A percentile compares a stretch with the other conserved stretches of the same genome.
phyloP scores from a whole-genome alignment of 2,113 vertebrate genomes.

The Crocuta crocuta region DNA sequence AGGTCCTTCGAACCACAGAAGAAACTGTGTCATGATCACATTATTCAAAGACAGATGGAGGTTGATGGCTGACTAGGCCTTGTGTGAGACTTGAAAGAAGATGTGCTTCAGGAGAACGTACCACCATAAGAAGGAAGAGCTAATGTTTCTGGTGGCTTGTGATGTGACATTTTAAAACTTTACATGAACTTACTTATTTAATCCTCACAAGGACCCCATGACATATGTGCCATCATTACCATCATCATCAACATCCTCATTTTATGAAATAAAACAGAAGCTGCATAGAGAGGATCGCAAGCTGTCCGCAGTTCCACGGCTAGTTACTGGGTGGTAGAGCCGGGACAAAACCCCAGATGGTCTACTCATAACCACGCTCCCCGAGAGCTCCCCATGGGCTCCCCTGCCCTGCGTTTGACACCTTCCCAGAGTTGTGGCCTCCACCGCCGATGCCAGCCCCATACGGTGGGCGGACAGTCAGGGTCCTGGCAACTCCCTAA shows the following conservation, averaged over 20 bases:
- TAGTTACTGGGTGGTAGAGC: accelerated
- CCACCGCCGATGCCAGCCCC: background rate
- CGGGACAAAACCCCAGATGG: background rate
- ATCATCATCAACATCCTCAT: background rate
- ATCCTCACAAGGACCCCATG: background rate
- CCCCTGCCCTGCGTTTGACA: accelerated
- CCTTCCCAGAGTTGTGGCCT: background rate
- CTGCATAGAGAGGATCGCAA: accelerated
- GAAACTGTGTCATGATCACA: background rate
- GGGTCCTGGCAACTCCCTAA: background rate
- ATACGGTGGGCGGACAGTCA: accelerated
- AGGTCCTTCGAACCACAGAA: background rate
- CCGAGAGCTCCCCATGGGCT: accelerated
- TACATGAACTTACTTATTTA: background rate
- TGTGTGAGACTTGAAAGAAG: background rate
- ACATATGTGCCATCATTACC: accelerated
- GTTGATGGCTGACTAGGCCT: background rate
- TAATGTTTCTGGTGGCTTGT: background rate
- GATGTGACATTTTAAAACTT: background rate
- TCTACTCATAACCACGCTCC: accelerated
- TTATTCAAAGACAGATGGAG: background rate
- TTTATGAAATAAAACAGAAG: background rate
- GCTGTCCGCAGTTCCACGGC: accelerated
- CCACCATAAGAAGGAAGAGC: background rate
- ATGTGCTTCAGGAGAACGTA: background rate